Evolutionary conservation across 23 tunicate genomes (phyloP), one percentile per base, ranked within the genome.

Genomic region (Ciona savignyi): DNA sequence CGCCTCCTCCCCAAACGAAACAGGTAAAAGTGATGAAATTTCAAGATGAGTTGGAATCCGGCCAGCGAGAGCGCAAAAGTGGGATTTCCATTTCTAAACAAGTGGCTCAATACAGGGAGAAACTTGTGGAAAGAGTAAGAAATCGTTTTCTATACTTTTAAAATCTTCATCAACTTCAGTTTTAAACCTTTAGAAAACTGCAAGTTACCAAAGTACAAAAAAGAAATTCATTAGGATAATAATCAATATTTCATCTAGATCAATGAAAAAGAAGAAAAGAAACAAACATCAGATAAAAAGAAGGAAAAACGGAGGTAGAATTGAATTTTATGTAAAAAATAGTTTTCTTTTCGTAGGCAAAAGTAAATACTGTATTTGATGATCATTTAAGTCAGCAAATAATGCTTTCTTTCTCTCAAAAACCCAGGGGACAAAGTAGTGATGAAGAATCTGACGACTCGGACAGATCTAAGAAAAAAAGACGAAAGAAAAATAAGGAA

Each of bases 11-110:
- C n/a, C n/a, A n/a, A n/a, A n/a, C n/a, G n/a, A n/a, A 15, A 29
- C 80, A 88, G 96, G 91, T 91, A 25, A 91, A 91, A 74, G 97
- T 91, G 30, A 80, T 91, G 97, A 80, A 80, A 67, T 84, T 91
- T 34, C 97, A 91, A 66, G 97, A 91, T 77, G 97, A 91, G 33
- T 51, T 91, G 42, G 97, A 91, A 42, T 76, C 91, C 21, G 97
- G 97, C 3, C 74, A 71, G 19, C 79, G 91, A 1, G 91, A 85
- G 32, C 42, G 79, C 27, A 84, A 76, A 51, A 22, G 73, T 0
- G 75, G 68, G 27, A 27, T 72, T 34, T 71, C 86, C 2, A 33
- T 91, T 23, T 22, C 80, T 2, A 70, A 91, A 34, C 91, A 84
- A 72, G 83, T 91, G 31, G 80, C 79, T 28, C 85, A 91, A 60